phyloP scores from a whole-genome alignment of 2,113 vertebrate species.

The Pachyramphus minor region DNA sequence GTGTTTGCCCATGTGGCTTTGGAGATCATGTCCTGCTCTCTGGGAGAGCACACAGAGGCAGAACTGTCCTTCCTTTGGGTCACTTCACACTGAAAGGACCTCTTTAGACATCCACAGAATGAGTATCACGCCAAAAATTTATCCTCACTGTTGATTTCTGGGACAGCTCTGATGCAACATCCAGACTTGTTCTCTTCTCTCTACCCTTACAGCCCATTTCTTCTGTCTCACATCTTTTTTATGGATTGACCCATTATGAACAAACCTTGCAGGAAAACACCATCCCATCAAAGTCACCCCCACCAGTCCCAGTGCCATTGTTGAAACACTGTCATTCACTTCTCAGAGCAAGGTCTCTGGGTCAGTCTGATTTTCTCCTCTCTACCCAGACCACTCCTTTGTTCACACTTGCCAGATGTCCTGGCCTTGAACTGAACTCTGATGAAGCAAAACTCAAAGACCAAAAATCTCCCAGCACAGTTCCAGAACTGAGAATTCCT shows the following conservation, averaged over 20 bases:
- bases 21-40: background rate
- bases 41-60: background rate
- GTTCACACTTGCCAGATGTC: background rate
- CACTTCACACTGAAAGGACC: background rate
- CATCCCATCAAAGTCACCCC: background rate
- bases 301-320: background rate
- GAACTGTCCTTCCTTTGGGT: background rate
- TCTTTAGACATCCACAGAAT: background rate
- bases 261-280: background rate
- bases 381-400: background rate
- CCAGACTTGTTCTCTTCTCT: background rate
- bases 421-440: background rate
- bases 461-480: background rate
- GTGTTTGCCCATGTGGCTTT: background rate
- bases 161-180: background rate
- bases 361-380: background rate
- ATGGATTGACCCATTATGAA: background rate
- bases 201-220: background rate
- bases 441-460: background rate
- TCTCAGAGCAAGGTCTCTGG: background rate
- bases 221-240: background rate
- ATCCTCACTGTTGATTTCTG: background rate
- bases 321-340: background rate
- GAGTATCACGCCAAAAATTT: too few species aligned
- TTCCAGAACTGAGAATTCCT: background rate